Conservation (phyloP, 2,797 vertebrate species). For the Notoglanidium macrostoma region DNA sequence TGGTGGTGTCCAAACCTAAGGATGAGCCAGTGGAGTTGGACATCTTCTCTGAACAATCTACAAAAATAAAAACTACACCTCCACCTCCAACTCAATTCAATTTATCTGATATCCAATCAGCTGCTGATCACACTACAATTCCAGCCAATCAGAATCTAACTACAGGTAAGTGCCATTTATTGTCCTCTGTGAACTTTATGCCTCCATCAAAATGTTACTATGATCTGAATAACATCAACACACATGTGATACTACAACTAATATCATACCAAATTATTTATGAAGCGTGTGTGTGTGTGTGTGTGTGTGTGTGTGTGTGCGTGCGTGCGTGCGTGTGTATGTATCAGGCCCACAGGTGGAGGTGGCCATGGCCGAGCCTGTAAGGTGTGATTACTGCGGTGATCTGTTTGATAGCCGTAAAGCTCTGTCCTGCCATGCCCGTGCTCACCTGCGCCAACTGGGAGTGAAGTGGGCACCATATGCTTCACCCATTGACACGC, state of each 20-base stretch:
- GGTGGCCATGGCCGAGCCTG: conserved; percentile 73
- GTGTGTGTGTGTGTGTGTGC: conserved; percentile 18
- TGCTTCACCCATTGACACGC: conserved; percentile 83
- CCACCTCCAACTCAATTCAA: background rate
- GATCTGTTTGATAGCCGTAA: conserved; percentile 92
- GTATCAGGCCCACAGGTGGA: conserved; percentile 48
- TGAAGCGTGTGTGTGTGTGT: too few relatives aligned
- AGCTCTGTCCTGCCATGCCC: conserved; percentile 88
- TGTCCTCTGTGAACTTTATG: background rate
- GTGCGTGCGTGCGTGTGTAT: background rate
- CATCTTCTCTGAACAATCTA: conserved; percentile 68
- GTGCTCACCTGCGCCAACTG: conserved; percentile 88
- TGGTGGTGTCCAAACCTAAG: conserved; percentile 79
- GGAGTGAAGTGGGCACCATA: conserved; percentile 86
- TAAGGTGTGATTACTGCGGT: conserved; percentile 88
- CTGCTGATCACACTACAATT: background rate
- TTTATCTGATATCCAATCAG: background rate
- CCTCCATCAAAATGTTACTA: background rate
- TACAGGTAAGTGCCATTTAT: background rate
- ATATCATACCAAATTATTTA: background rate
- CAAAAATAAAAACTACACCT: conserved; percentile 5
- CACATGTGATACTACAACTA: background rate
- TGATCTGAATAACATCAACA: background rate
- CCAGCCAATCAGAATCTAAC: background rate
- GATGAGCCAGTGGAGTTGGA: conserved; percentile 80